Percentiles rank a stretch among this genome's conserved stretches.
Conservation (phyloP, 2,797 vertebrate species). For the Calcarius lapponicus region DNA sequence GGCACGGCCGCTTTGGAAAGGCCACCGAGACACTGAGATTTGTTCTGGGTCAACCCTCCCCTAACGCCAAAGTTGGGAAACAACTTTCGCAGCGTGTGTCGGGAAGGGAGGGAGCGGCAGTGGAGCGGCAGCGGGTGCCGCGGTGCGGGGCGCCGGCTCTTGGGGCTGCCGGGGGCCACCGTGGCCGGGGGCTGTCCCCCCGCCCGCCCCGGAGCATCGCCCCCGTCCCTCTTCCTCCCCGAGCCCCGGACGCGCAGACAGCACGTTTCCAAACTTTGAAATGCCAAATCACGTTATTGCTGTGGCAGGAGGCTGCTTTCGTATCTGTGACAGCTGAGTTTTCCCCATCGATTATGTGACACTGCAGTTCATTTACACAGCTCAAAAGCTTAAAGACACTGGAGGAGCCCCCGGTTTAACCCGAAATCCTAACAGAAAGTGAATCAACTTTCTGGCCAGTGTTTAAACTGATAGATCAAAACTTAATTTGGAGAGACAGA, state of each 20-base stretch:
- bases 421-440: slow-evolving; percentile 54
- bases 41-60: slow-evolving; percentile 47
- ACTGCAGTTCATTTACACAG: slow-evolving; percentile 81
- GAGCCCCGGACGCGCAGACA: slow-evolving; percentile 36
- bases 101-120: not conserved
- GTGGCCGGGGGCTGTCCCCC: not conserved
- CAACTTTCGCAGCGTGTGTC: slow-evolving; percentile 37
- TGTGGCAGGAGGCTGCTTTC: slow-evolving; percentile 73
- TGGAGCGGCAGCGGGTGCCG: not conserved
- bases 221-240: not conserved
- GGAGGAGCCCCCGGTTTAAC: slow-evolving; percentile 57
- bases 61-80: slow-evolving; percentile 43
- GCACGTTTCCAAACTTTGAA: slow-evolving; percentile 69
- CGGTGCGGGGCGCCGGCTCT: not conserved
- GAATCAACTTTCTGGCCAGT: slow-evolving; percentile 55
- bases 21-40: slow-evolving; percentile 54
- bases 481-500: slow-evolving; percentile 65
- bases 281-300: slow-evolving; percentile 78
- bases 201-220: not conserved
- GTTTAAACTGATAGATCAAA: slow-evolving; percentile 62
- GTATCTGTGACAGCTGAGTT: slow-evolving; percentile 87
- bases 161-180: not conserved
- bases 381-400: slow-evolving; percentile 69
- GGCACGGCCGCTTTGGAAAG: not conserved
- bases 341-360: slow-evolving; percentile 91